Evolutionary conservation across 2,888 invertebrate species (phyloP).

Genomic region (Craniophora ligustri): DNA sequence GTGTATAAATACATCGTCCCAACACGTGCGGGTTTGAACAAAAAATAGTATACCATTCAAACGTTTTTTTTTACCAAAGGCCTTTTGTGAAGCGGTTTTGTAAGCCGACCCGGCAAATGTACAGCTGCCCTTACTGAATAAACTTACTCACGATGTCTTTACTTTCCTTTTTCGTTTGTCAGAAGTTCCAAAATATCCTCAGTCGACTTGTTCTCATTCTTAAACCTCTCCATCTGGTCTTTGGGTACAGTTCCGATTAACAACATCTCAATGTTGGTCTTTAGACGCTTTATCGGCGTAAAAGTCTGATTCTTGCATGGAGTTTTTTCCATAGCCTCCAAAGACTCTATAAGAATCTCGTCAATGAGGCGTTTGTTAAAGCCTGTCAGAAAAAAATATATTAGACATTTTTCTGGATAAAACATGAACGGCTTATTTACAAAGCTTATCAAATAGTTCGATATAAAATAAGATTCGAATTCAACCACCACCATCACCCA

Average conservation of each 20-base stretch:
- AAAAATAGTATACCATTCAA: background rate
- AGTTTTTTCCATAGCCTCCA: constrained; percentile 92
- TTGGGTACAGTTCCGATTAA: constrained; percentile 94
- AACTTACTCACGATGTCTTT: constrained; percentile 19
- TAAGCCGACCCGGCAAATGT: constrained; percentile 20
- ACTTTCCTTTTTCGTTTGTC: constrained; percentile 82
- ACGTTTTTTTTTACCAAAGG: background rate
- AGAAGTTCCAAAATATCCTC: constrained; percentile 94
- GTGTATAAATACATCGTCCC: constrained; percentile 10
- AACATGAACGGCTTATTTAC: constrained; percentile 50
- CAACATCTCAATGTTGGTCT: constrained; percentile 93
- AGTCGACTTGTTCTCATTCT: constrained; percentile 91
- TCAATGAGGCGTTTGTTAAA: constrained; percentile 93
- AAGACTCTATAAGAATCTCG: constrained; percentile 93
- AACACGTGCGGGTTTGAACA: constrained; percentile 32
- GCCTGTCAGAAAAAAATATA: constrained; percentile 67
- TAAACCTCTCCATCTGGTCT: constrained; percentile 93
- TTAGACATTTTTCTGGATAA: constrained; percentile 35
- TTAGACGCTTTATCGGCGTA: constrained; percentile 90
- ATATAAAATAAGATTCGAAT: constrained; percentile 24
- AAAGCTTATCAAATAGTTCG: constrained; percentile 49
- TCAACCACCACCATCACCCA: constrained; percentile 57
- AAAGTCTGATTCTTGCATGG: constrained; percentile 89
- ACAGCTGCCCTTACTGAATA: constrained; percentile 6
- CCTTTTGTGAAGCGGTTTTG: constrained; percentile 3